Conservation (phyloP, 2,113 vertebrate genomes). For the Phalacrocorax pelagicus region DNA sequence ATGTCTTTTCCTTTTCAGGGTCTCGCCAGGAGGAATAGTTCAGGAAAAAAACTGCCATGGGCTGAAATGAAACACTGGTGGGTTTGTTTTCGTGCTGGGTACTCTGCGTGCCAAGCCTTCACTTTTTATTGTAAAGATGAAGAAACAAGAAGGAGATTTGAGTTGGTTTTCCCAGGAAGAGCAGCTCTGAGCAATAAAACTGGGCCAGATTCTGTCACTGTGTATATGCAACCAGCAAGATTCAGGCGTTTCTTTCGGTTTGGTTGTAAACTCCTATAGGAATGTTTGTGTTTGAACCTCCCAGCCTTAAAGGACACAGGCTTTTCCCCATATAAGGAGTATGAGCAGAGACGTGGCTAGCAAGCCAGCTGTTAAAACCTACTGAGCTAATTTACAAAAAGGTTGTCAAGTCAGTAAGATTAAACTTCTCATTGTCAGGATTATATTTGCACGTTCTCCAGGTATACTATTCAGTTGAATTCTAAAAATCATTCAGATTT, state of each 20-base stretch:
- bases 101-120: background rate
- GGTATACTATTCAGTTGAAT: background rate
- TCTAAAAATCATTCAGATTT: background rate
- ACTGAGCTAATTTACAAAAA: background rate
- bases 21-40: background rate
- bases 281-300: background rate
- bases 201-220: background rate
- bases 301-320: background rate
- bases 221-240: background rate
- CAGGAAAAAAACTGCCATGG: background rate
- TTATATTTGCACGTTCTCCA: background rate
- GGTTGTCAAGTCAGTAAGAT: background rate
- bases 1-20: background rate
- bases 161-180: background rate
- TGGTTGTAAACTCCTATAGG: constrained; percentile 2
- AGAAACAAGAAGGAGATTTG: background rate
- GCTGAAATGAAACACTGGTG: background rate
- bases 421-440: background rate
- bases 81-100: background rate
- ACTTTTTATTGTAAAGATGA: background rate
- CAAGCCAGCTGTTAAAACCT: background rate
- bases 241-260: background rate
- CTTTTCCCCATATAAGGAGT: constrained; percentile 15
- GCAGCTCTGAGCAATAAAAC: background rate
- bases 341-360: background rate